Evolutionary conservation across 2,113 vertebrate genomes (phyloP), one percentile per base, ranked within the genome.

Genomic region (Gallinago undulata): DNA sequence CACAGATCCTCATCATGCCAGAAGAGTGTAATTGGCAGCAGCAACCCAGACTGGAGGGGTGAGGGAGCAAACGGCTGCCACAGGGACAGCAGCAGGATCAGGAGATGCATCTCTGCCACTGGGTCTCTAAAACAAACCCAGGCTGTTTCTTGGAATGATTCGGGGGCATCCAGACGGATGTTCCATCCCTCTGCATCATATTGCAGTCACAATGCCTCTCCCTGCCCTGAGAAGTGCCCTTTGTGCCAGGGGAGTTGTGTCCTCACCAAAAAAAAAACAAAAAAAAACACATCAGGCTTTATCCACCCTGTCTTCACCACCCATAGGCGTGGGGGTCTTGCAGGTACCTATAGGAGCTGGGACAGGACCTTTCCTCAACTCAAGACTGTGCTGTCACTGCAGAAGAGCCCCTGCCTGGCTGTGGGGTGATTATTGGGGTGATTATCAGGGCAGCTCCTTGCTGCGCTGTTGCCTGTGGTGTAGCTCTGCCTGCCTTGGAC

Each of bases 1-100:
- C 94, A 90, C 93, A 94, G 93, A 91, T 94, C 91, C 72, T 16
- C 10, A n/a, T 21, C 80, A 5, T 75, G 94, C 94, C 90, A 86
- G 48, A 45, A 51, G 59, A 73, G 70, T 23, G 25, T 66, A 45
- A n/a, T 43, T 96, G 92, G 91, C 84, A 85, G 69, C 63, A 67
- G 76, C 78, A 85, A 27, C 64, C 74, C 0, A 0, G 74, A 15
- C 77, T 1, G 0, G 60, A 84, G 85, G 83, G 90, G 28, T 59
- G 92, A 73, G 77, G 66, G 55, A 57, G 59, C 69, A 74, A 69
- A 41, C 0, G 17, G 84, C 79, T 89, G 78, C 77, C 79, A 66
- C 13, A 10, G 68, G 73, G 81, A 69, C 78, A 67, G 92, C 80
- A 55, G 93, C 80, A 66, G 41, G 22, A 62, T 73, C 18, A 5